phyloP scores from a whole-genome alignment of 2,888 invertebrate genomes.

The Nasonia oneida region DNA sequence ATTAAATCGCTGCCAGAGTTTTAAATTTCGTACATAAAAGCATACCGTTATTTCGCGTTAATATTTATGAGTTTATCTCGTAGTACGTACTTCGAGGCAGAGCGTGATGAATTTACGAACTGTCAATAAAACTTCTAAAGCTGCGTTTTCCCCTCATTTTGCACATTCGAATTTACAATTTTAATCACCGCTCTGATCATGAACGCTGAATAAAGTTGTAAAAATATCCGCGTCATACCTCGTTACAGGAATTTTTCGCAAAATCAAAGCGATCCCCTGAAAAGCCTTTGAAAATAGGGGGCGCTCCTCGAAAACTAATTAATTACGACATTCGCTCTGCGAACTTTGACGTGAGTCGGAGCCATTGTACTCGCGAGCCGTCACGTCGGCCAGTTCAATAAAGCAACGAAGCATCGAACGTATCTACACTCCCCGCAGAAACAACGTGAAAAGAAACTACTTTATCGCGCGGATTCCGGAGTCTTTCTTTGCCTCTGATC shows the following conservation, averaged over 20 bases:
- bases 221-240: too few relatives aligned
- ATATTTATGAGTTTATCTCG: neutral
- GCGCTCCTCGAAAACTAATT: neutral
- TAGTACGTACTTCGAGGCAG: neutral
- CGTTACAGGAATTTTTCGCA: too few relatives aligned
- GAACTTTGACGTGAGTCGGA: neutral
- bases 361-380: neutral
- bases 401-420: neutral
- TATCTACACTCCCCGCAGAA: neutral
- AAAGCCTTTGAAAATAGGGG: neutral
- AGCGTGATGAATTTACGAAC: neutral
- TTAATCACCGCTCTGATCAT: neutral
- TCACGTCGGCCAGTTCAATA: neutral
- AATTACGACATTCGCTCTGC: constrained; percentile 1
- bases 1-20: too few relatives aligned
- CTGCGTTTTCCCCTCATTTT: too few relatives aligned
- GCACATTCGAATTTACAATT: neutral
- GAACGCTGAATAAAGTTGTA: too few relatives aligned
- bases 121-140: neutral
- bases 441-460: constrained; percentile 35
- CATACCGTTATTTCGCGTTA: neutral
- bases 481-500: neutral
- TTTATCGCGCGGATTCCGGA: constrained; percentile 15
- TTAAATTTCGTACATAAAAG: neutral
- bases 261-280: neutral